Percentiles rank a stretch among this genome's conserved stretches.
phyloP scores from a whole-genome alignment of 2,888 invertebrate species.

The Amphiduros pacificus region DNA sequence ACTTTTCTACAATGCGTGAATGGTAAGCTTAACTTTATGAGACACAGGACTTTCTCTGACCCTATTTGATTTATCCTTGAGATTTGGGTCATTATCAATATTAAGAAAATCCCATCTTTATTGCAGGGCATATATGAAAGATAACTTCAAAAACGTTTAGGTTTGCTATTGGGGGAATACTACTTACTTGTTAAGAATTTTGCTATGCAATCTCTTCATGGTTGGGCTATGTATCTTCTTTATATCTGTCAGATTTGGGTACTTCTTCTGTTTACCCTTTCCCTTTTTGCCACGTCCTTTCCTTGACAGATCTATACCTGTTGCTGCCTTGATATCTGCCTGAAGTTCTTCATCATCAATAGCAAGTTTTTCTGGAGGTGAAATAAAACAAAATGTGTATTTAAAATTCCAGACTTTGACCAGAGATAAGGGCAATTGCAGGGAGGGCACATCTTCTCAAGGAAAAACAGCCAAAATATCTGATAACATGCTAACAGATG shows the following conservation, averaged over 20 bases:
- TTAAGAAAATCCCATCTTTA: no score
- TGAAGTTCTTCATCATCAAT: slow-evolving; percentile 65
- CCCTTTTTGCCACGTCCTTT: slow-evolving; percentile 39
- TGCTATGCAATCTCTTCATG: slow-evolving; percentile 61
- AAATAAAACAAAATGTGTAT: not conserved
- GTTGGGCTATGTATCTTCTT: slow-evolving; percentile 58
- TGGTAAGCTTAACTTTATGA: no score
- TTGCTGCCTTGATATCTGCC: slow-evolving; percentile 63
- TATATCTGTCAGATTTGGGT: slow-evolving; percentile 62
- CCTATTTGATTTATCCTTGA: no score
- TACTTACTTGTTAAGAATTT: slow-evolving; percentile 62
- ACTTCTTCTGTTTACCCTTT: slow-evolving; percentile 42
- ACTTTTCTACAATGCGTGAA: no score
- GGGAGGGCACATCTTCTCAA: no score
- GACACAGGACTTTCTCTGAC: not conserved
- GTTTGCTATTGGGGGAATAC: no score
- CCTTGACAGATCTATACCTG: slow-evolving; percentile 63
- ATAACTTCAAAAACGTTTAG: no score
- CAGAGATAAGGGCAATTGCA: no score
- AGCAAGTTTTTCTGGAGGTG: slow-evolving; percentile 15
- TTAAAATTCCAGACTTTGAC: not conserved
- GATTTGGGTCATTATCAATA: no score
- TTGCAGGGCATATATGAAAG: no score
- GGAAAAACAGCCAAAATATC: no score
- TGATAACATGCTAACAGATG: no score